Evolutionary conservation across 1,140 invertebrate genomes (phyloP), one percentile per base, ranked within the genome.

Genomic region (Drosophila yakuba): DNA sequence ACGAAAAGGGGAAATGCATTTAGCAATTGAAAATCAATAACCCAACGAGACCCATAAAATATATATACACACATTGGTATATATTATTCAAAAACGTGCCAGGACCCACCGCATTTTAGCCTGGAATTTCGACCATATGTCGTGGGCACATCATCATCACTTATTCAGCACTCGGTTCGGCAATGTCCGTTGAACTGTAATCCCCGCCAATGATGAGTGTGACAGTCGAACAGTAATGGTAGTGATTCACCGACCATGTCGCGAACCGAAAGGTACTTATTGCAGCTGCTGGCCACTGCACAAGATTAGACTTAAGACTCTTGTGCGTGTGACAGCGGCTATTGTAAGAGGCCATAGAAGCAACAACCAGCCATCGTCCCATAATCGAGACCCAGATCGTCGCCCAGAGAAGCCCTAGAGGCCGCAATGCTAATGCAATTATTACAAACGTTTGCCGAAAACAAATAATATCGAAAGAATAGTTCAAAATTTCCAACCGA

Each of bases 321-420:
- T 97, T 97, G 97, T 97, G 97, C 97, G 97, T 97, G 97, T 97
- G 96, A 97, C 96, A 97, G 96, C 96, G 96, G 96, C 96, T 97
- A 97, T 97, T 96, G 95, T 97, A 95, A 96, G 95, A 94, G 84
- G 94, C 94, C 94, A 93, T 92, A 93, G 80, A 80, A 79, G 92
- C 94, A 91, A 38, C 84, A 23, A 11, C 14, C 20, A 14, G 12
- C 20, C 44, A 47, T 17, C 35, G 32, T 35, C 28, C 48, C 32
- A 51, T 17, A 35, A 51, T 35, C 28, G 28, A 7, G 25, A 25
- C 14, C 11, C 32, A 32, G 32, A 10, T 23, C n/a, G 23, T 5
- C 47, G 39, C 17, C 17, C 17, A 17, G 3, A 2, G 59, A 61
- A 63, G 48, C 50, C 61, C 15, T 45, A 32, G 41, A 56, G 44